A percentile compares a stretch with the other conserved stretches of the same genome.
These are phyloP conservation scores for Orgyia antiqua DNA, from an alignment of 2,888 invertebrate genomes.

Conservation along the genomic window DNA sequence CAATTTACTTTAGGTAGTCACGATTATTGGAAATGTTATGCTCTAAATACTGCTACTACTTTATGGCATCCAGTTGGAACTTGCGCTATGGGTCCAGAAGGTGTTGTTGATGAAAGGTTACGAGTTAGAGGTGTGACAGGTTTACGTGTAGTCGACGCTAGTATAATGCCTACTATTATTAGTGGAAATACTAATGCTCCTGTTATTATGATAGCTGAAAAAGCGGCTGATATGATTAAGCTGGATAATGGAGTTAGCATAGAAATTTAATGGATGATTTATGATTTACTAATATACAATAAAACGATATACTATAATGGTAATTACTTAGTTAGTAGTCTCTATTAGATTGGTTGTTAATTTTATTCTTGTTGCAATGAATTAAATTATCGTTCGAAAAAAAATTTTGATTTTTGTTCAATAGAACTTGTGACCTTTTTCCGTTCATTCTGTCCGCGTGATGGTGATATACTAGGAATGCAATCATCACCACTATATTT, in stretches of 20 bases:
- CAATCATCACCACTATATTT: too few species aligned
- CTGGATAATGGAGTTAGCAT: neutral
- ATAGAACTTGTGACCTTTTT: too few species aligned
- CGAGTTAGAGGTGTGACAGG: neutral
- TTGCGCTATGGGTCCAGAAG: slow-evolving; percentile 33
- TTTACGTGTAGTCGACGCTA: neutral
- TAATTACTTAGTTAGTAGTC: too few species aligned
- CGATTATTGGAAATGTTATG: slow-evolving; percentile 51
- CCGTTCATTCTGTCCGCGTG: too few species aligned
- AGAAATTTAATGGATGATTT: neutral
- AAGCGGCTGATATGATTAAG: slow-evolving; percentile 1
- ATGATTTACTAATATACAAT: too few species aligned
- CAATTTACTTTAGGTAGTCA: slow-evolving; percentile 28
- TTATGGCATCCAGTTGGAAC: slow-evolving; percentile 38
- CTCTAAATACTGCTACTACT: slow-evolving; percentile 33
- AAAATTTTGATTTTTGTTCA: too few species aligned
- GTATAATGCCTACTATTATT: neutral
- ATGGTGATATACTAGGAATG: too few species aligned
- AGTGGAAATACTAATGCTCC: neutral
- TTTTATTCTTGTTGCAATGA: too few species aligned
- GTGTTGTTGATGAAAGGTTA: slow-evolving; percentile 34
- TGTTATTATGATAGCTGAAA: slow-evolving; percentile 1
- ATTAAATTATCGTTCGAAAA: too few species aligned
- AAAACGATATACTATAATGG: too few species aligned
- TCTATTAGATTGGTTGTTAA: too few species aligned